phyloP scores from a whole-genome alignment of 2,113 vertebrate species.

The Herpetotheres cachinnans region DNA sequence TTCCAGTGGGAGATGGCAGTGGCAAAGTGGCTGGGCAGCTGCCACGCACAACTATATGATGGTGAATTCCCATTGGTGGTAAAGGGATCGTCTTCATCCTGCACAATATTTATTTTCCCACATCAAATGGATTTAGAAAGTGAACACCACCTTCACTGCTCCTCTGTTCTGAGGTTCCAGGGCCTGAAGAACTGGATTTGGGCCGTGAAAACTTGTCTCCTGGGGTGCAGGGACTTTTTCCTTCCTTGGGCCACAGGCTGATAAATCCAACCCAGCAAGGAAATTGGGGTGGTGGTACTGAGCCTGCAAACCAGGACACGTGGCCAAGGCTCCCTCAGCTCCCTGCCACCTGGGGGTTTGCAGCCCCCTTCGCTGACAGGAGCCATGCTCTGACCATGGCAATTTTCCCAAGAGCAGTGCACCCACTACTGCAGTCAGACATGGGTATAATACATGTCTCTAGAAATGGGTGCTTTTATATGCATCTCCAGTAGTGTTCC shows the following conservation, averaged over 20 bases:
- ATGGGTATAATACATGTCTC: rapidly evolving
- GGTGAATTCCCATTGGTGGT: background rate
- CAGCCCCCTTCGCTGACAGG: background rate
- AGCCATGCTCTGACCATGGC: rapidly evolving
- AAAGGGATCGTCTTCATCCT: background rate
- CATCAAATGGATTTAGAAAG: background rate
- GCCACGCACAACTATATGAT: rapidly evolving
- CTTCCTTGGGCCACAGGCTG: background rate
- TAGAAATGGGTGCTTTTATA: rapidly evolving
- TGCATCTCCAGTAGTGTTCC: background rate
- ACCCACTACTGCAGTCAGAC: background rate
- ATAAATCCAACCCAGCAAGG: background rate
- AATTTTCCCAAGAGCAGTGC: background rate
- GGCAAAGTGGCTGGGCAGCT: background rate
- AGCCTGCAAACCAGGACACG: background rate
- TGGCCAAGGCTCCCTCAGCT: background rate
- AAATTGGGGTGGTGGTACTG: too few relatives aligned
- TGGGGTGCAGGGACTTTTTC: background rate
- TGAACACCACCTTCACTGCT: background rate
- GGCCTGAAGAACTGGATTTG: background rate
- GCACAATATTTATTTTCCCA: background rate
- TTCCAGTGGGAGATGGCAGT: background rate
- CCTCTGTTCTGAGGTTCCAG: background rate
- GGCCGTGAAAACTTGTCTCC: background rate
- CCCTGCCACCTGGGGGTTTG: background rate